Percentiles rank a stretch among this genome's conserved stretches.
These are phyloP conservation scores for Sminthurides aquaticus DNA, from an alignment of 2,888 invertebrate genomes.

Conservation along the genomic window DNA sequence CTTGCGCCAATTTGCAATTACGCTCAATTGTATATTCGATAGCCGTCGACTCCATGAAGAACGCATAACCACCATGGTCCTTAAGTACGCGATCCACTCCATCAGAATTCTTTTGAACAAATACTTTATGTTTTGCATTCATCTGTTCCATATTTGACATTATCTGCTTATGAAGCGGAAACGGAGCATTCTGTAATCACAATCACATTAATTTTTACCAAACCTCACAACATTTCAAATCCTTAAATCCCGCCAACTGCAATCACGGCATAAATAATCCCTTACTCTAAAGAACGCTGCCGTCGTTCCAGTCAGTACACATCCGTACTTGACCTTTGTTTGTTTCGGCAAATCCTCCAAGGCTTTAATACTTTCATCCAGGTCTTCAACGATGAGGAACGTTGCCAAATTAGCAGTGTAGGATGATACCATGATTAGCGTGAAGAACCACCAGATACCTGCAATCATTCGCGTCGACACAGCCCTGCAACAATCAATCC, in stretches of 20 bases:
- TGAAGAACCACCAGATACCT: slow-evolving; percentile 73
- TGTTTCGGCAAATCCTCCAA: slow-evolving; percentile 94
- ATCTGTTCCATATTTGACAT: slow-evolving; percentile 91
- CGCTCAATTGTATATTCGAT: slow-evolving; percentile 81
- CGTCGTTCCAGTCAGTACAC: slow-evolving; percentile 18
- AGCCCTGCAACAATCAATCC: slow-evolving; percentile 54
- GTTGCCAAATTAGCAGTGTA: slow-evolving; percentile 94
- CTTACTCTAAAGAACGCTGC: slow-evolving; percentile 14
- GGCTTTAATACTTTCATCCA: slow-evolving; percentile 90
- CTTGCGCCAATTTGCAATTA: slow-evolving; percentile 79
- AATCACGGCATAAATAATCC: neutral
- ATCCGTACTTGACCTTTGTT: slow-evolving; percentile 62
- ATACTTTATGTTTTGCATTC: slow-evolving; percentile 66
- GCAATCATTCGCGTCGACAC: slow-evolving; percentile 48
- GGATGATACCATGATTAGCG: slow-evolving; percentile 88
- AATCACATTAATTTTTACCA: neutral
- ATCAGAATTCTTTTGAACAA: slow-evolving; percentile 74
- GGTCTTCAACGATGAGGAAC: slow-evolving; percentile 84
- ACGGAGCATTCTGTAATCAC: slow-evolving; percentile 72
- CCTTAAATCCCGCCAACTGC: too few species aligned
- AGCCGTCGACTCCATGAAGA: slow-evolving; percentile 93
- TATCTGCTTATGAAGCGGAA: slow-evolving; percentile 88
- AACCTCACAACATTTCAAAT: neutral
- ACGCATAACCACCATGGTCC: slow-evolving; percentile 74
- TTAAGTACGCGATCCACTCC: slow-evolving; percentile 77